A percentile compares a stretch with the other conserved stretches of the same genome.
Conservation (phyloP, 2,888 invertebrate genomes). For the Sarcophaga rosellei region DNA sequence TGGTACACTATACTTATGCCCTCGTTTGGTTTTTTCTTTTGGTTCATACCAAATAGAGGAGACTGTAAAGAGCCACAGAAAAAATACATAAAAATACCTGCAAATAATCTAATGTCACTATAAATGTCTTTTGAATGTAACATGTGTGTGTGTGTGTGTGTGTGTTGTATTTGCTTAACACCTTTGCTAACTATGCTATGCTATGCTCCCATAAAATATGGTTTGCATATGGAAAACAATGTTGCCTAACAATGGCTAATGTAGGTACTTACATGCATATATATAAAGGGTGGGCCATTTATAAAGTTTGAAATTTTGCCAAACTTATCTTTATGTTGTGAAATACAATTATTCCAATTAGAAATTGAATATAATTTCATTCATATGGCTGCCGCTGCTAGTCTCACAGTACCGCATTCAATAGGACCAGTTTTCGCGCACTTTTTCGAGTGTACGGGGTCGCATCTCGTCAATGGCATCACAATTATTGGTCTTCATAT, state of each 20-base stretch:
- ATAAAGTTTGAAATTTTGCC: too few relatives aligned
- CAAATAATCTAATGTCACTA: slow-evolving; percentile 64
- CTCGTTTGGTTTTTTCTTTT: slow-evolving; percentile 27
- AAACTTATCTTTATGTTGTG: too few relatives aligned
- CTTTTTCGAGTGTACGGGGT: too few relatives aligned
- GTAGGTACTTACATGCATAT: not conserved
- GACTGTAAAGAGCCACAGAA: not conserved
- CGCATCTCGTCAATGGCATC: too few relatives aligned
- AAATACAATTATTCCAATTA: too few relatives aligned
- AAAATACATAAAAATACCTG: slow-evolving; percentile 61
- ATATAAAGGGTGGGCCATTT: too few relatives aligned
- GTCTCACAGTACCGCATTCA: too few relatives aligned
- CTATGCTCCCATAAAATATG: not conserved
- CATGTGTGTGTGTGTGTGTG: slow-evolving; percentile 40
- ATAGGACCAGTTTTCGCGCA: too few relatives aligned
- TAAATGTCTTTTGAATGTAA: slow-evolving; percentile 68
- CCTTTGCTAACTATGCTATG: not conserved
- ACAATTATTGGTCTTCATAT: too few relatives aligned
- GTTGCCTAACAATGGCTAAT: not conserved
- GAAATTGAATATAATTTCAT: too few relatives aligned
- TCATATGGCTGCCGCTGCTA: too few relatives aligned
- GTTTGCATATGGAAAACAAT: not conserved
- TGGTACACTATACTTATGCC: slow-evolving; percentile 39
- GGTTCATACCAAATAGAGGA: not conserved
- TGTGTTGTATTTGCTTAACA: not conserved